These are phyloP conservation scores for Bucorvus abyssinicus DNA, from an alignment of 2,797 vertebrate genomes.

Conservation along the genomic window DNA sequence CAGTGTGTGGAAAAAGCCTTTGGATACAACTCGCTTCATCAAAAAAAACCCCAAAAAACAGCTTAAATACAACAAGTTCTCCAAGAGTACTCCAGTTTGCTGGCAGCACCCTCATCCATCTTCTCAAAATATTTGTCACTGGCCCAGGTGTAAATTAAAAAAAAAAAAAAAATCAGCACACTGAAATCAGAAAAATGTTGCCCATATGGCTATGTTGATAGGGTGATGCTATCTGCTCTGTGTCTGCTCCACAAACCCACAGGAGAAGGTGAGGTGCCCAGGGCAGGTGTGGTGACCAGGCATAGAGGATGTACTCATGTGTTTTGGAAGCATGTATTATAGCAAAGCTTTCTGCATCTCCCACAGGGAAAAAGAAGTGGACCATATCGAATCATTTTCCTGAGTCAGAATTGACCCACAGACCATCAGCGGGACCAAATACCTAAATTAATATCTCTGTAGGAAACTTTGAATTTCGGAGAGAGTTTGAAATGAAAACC, in stretches of 20 bases:
- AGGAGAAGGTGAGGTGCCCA: background rate
- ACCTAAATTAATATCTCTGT: background rate
- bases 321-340: background rate
- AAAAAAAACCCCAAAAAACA: background rate
- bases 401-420: background rate
- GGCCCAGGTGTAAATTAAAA: background rate
- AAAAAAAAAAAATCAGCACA: background rate
- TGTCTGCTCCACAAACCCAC: background rate
- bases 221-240: background rate
- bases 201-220: background rate
- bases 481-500: background rate
- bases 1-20: background rate
- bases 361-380: background rate
- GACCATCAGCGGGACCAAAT: background rate
- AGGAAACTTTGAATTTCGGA: background rate
- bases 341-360: background rate
- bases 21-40: background rate
- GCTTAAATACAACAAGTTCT: background rate
- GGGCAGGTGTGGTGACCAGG: background rate
- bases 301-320: accelerated
- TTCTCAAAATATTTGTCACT: background rate
- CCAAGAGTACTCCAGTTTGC: background rate
- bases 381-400: background rate
- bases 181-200: background rate
- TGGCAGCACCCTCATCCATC: conserved; percentile 19